These are phyloP conservation scores for Cryptoprocta ferox DNA, from an alignment of 2,797 vertebrate genomes.

Conservation along the genomic window DNA sequence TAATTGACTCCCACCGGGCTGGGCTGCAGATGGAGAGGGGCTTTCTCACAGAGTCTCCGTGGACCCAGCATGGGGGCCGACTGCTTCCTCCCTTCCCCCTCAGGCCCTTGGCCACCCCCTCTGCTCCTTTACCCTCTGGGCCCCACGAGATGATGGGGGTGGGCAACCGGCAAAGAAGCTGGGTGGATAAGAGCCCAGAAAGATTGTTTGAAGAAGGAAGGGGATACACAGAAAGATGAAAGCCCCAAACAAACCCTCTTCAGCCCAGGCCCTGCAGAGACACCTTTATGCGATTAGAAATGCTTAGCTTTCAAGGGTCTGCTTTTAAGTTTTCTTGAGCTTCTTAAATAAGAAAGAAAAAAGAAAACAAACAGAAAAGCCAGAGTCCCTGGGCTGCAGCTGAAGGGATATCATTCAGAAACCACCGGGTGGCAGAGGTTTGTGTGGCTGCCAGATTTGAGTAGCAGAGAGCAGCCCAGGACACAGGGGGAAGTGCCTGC, in stretches of 20 bases:
- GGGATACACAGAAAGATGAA: constrained; percentile 84
- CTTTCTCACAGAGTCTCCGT: constrained; percentile 88
- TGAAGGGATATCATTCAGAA: constrained; percentile 83
- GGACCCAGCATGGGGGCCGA: constrained; percentile 86
- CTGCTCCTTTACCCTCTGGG: constrained; percentile 53
- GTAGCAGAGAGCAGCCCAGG: background rate
- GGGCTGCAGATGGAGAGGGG: constrained; percentile 86
- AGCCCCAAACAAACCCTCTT: constrained; percentile 83
- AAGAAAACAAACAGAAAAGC: constrained; percentile 87
- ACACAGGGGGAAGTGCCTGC: background rate
- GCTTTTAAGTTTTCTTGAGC: constrained; percentile 88
- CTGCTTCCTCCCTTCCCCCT: constrained; percentile 77
- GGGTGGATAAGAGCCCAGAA: constrained; percentile 74
- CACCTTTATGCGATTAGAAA: constrained; percentile 89
- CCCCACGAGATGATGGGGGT: constrained; percentile 79
- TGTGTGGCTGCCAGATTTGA: constrained; percentile 66
- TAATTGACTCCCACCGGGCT: constrained; percentile 90
- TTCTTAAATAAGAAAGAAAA: constrained; percentile 85
- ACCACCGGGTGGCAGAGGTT: constrained; percentile 73
- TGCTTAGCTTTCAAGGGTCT: constrained; percentile 88
- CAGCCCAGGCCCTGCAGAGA: constrained; percentile 81
- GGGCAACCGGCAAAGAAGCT: constrained; percentile 40
- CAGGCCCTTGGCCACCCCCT: constrained; percentile 67
- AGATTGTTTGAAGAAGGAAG: constrained; percentile 84
- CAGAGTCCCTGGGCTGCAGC: constrained; percentile 82